A percentile compares a stretch with the other conserved stretches of the same genome.
These are phyloP conservation scores for Parascotia fuliginaria DNA, from an alignment of 2,888 invertebrate species.

Conservation along the genomic window DNA sequence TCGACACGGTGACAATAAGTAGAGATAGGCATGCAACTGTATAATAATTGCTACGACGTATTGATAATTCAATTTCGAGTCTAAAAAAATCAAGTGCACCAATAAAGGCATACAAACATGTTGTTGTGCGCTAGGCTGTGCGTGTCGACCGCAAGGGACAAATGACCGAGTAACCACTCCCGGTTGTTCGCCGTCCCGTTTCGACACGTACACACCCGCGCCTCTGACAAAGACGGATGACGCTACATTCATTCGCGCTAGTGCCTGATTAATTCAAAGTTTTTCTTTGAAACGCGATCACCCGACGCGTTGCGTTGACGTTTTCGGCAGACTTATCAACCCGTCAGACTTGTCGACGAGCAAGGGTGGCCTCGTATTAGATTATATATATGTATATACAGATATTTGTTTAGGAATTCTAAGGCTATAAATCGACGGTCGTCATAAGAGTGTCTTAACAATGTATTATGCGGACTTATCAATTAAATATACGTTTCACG, in stretches of 20 bases:
- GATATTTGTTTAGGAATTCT: constrained; percentile 21
- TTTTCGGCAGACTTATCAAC: constrained; percentile 72
- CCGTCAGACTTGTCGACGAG: constrained; percentile 54
- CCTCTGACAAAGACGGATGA: constrained; percentile 74
- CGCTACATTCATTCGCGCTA: constrained; percentile 68
- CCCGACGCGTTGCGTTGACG: constrained; percentile 65
- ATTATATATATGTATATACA: constrained; percentile 45
- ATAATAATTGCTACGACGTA: constrained; percentile 8
- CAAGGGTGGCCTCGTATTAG: constrained; percentile 45
- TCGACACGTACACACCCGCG: constrained; percentile 53
- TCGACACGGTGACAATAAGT: constrained; percentile 1
- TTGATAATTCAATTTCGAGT: constrained; percentile 17
- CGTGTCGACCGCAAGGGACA: constrained; percentile 72
- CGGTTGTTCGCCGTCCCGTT: constrained; percentile 67
- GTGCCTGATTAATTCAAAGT: constrained; percentile 80
- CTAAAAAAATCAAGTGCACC: constrained; percentile 42
- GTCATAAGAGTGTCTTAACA: constrained; percentile 72
- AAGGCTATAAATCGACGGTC: constrained; percentile 48
- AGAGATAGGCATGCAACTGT: constrained; percentile 5
- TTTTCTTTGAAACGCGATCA: constrained; percentile 77
- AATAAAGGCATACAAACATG: constrained; percentile 54
- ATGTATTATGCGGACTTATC: constrained; percentile 69
- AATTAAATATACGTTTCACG: constrained; percentile 76
- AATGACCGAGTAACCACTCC: constrained; percentile 78
- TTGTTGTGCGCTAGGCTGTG: constrained; percentile 59